Conservation (phyloP, 2,797 vertebrate genomes). For the Miichthys miiuy region DNA sequence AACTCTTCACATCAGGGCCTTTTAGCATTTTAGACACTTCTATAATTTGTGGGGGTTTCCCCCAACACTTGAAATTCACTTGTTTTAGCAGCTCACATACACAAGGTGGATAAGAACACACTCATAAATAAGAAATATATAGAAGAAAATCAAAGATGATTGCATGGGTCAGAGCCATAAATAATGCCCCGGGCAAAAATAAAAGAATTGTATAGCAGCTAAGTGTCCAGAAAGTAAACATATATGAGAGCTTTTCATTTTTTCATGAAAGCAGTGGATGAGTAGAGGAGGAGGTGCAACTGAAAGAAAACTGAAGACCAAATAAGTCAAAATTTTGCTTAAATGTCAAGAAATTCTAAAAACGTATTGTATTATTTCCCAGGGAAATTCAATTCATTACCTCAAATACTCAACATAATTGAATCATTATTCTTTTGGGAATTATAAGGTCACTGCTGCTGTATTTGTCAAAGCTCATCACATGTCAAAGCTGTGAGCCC, state of each 20-base stretch:
- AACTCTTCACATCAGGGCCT: slow-evolving; percentile 24
- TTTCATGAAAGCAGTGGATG: not conserved
- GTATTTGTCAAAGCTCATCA: slow-evolving; percentile 19
- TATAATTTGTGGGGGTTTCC: not conserved
- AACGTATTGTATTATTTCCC: not conserved
- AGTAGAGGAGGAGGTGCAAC: not conserved
- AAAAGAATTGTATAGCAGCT: slow-evolving; percentile 13
- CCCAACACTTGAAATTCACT: slow-evolving; percentile 1
- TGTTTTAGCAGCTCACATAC: too few relatives aligned
- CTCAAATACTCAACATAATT: not conserved
- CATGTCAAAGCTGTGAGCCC: slow-evolving; percentile 1
- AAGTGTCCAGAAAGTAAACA: not conserved
- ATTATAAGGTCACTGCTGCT: slow-evolving; percentile 23
- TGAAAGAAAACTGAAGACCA: slow-evolving; percentile 15
- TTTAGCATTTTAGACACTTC: slow-evolving; percentile 35
- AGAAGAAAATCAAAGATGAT: slow-evolving; percentile 1
- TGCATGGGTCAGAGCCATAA: slow-evolving; percentile 17
- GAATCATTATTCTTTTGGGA: not conserved
- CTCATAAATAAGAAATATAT: too few relatives aligned
- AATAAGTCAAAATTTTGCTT: slow-evolving; percentile 2
- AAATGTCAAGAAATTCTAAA: slow-evolving; percentile 1
- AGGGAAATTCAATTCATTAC: slow-evolving; percentile 5
- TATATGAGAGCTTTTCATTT: not conserved
- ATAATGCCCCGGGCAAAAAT: slow-evolving; percentile 5
- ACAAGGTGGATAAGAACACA: too few relatives aligned